Conservation (phyloP, 2,113 vertebrate genomes). For the Solea solea region DNA sequence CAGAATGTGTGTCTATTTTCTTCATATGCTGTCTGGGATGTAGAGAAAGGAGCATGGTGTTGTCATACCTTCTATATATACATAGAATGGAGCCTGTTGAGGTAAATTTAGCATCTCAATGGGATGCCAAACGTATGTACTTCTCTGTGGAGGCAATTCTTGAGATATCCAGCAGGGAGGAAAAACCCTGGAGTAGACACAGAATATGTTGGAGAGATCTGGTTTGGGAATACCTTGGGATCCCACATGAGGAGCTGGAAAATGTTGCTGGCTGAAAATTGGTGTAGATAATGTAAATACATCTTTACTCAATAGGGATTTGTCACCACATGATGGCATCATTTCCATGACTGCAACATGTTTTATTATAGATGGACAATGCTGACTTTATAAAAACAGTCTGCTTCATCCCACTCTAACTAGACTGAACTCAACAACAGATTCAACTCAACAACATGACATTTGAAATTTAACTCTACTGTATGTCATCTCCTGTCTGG, state of each 20-base stretch:
- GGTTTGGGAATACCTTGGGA: not conserved
- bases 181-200: not conserved
- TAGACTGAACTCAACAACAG: no score
- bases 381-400: not conserved
- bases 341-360: not conserved
- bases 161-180: not conserved
- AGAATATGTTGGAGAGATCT: not conserved
- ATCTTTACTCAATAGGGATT: no score
- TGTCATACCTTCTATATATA: no score
- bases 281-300: no score
- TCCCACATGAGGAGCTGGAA: not conserved
- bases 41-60: no score
- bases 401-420: no score
- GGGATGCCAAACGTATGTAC: not conserved
- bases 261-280: not conserved
- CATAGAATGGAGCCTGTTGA: not conserved
- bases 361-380: not conserved
- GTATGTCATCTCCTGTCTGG: constrained; percentile 2
- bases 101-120: not conserved
- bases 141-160: not conserved
- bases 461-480: not conserved
- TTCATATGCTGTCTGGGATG: no score
- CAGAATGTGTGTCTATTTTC: no score
- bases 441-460: not conserved
- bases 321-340: no score